phyloP scores from a whole-genome alignment of 2,113 vertebrate genomes.

The Anhinga rufa region DNA sequence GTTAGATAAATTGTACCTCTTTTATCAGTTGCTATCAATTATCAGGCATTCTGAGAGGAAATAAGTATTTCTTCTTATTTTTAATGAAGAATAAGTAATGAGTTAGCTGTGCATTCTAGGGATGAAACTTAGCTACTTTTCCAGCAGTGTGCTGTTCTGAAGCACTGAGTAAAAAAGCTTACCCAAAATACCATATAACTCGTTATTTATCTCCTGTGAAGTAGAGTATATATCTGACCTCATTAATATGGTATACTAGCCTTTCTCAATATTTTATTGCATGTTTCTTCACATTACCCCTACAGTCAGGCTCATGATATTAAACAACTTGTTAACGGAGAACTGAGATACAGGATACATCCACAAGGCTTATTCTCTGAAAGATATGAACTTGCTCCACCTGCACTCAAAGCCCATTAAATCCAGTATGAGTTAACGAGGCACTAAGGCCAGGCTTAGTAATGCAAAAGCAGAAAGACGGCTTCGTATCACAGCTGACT shows the following conservation, averaged over 20 bases:
- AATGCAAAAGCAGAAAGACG: not conserved
- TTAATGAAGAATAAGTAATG: not conserved
- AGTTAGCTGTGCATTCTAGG: not conserved
- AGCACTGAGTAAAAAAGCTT: not conserved
- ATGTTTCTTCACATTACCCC: not conserved
- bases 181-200: not conserved
- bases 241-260: not conserved
- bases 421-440: not conserved
- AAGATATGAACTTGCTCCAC: not conserved
- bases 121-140: not conserved
- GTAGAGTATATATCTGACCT: not conserved
- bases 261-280: too few species aligned
- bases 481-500: not conserved
- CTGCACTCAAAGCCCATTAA: not conserved
- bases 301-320: not conserved
- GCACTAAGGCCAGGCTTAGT: not conserved
- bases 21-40: not conserved
- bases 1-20: not conserved
- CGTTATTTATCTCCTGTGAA: not conserved
- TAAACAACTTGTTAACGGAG: not conserved
- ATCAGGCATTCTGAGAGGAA: not conserved
- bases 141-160: not conserved
- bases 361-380: not conserved
- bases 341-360: not conserved
- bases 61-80: not conserved